Percentiles rank a stretch among this genome's conserved stretches.
Evolutionary conservation across 2,113 vertebrate genomes (phyloP).

Genomic region (Vulpes vulpes): DNA sequence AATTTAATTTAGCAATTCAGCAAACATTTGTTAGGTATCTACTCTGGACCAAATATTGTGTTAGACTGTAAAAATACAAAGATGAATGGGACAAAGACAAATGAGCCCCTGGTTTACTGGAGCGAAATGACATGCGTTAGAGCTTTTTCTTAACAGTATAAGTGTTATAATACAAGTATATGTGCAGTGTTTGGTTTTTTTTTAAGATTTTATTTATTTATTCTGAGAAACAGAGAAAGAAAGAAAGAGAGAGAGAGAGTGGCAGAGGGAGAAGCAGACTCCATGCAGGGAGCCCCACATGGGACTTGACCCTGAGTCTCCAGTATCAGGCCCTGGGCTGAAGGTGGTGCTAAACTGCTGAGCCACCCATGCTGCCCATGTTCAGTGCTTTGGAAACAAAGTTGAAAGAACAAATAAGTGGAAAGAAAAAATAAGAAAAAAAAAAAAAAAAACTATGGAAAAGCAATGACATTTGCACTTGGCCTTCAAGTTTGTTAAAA

Average conservation of each 20-base stretch:
- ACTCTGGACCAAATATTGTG: neutral
- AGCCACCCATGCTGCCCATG: too few relatives aligned
- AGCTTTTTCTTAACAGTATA: slow-evolving; percentile 48
- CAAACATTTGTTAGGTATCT: slow-evolving; percentile 55
- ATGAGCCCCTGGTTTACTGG: slow-evolving; percentile 23
- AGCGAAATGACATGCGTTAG: neutral
- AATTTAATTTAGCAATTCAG: slow-evolving; percentile 64
- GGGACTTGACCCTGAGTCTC: too few relatives aligned
- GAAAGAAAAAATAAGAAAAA: neutral
- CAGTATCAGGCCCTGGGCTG: too few relatives aligned
- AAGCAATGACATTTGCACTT: neutral
- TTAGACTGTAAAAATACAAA: slow-evolving; percentile 56
- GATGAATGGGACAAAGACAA: slow-evolving; percentile 65
- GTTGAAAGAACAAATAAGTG: neutral
- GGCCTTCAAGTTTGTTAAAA: neutral
- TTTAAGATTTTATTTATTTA: too few relatives aligned
- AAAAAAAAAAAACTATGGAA: neutral
- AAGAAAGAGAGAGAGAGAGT: too few relatives aligned
- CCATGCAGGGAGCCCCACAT: too few relatives aligned
- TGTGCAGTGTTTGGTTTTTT: neutral
- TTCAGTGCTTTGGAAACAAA: slow-evolving; percentile 41
- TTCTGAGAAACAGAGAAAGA: too few relatives aligned
- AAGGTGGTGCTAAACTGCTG: too few relatives aligned
- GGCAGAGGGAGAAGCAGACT: too few relatives aligned
- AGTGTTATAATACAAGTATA: neutral